Percentiles rank a stretch among this genome's conserved stretches.
Evolutionary conservation across 2,113 vertebrate genomes (phyloP).

Genomic region (Hystrix brachyura): DNA sequence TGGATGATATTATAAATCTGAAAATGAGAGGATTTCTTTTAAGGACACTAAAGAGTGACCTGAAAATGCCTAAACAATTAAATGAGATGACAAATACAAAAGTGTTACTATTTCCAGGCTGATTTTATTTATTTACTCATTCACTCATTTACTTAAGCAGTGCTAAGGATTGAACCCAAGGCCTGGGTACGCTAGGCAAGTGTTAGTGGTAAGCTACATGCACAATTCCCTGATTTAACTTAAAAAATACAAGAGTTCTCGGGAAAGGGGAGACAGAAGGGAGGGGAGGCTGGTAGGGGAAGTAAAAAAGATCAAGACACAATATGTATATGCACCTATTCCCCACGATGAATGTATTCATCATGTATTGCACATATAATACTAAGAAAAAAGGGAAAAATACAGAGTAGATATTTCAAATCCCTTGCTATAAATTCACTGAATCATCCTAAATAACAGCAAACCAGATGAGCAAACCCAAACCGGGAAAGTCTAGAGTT

Average conservation of each 20-base stretch:
- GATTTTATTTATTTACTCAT: background rate
- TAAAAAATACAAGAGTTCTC: background rate
- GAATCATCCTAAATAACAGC: background rate
- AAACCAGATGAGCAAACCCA: background rate
- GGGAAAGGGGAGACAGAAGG: background rate
- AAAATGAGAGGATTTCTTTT: conserved; percentile 29
- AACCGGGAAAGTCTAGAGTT: background rate
- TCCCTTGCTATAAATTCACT: background rate
- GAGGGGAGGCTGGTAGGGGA: background rate
- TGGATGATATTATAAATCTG: background rate
- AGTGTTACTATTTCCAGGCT: background rate
- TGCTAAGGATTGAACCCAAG: background rate
- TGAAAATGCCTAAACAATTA: background rate
- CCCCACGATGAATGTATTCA: background rate
- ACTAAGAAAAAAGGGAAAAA: background rate
- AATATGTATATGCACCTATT: background rate
- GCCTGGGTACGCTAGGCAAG: background rate
- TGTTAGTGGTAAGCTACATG: background rate
- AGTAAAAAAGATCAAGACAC: background rate
- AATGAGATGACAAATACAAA: background rate
- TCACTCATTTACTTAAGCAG: background rate
- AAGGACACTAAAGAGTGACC: background rate
- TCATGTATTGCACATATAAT: background rate
- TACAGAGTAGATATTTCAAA: background rate
- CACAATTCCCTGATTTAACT: background rate